Conservation (phyloP, 2,797 vertebrate genomes). For the Mallotus villosus region DNA sequence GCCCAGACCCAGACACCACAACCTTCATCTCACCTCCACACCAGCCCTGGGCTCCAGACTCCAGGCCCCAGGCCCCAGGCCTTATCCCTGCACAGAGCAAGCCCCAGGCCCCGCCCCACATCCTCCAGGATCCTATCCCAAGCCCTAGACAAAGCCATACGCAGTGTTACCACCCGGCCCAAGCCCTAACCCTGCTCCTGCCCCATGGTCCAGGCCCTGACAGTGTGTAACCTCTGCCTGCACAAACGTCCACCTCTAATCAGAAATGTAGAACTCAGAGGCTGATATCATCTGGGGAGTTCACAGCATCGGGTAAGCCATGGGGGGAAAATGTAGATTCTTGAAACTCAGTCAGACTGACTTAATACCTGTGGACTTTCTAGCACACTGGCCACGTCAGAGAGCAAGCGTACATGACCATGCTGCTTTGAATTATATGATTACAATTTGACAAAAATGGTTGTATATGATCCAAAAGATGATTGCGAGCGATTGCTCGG, state of each 20-base stretch:
- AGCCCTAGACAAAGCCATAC: too few relatives aligned
- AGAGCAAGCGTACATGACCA: too few relatives aligned
- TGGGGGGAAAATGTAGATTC: slow-evolving; percentile 62
- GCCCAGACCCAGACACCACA: slow-evolving; percentile 11
- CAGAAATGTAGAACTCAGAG: slow-evolving; percentile 63
- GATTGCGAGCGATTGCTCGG: slow-evolving; percentile 18
- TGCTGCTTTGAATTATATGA: too few relatives aligned
- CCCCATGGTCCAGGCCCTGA: too few relatives aligned
- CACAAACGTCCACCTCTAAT: slow-evolving; percentile 21
- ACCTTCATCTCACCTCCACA: slow-evolving; percentile 8
- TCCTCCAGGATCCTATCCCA: too few relatives aligned
- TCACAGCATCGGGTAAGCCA: slow-evolving; percentile 51
- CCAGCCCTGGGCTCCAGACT: not conserved
- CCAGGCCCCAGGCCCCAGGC: too few relatives aligned
- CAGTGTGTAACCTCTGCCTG: not conserved
- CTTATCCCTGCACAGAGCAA: too few relatives aligned
- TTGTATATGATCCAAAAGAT: not conserved
- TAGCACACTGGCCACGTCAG: too few relatives aligned
- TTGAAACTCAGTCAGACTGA: slow-evolving; percentile 58
- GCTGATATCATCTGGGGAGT: slow-evolving; percentile 61
- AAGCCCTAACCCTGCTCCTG: too few relatives aligned
- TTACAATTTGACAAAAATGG: too few relatives aligned
- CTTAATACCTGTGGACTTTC: slow-evolving; percentile 5
- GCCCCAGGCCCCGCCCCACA: too few relatives aligned
- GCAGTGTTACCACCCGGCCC: too few relatives aligned